These are phyloP conservation scores for Gobiocypris rarus DNA, from an alignment of 2,113 vertebrate species.

Conservation along the genomic window DNA sequence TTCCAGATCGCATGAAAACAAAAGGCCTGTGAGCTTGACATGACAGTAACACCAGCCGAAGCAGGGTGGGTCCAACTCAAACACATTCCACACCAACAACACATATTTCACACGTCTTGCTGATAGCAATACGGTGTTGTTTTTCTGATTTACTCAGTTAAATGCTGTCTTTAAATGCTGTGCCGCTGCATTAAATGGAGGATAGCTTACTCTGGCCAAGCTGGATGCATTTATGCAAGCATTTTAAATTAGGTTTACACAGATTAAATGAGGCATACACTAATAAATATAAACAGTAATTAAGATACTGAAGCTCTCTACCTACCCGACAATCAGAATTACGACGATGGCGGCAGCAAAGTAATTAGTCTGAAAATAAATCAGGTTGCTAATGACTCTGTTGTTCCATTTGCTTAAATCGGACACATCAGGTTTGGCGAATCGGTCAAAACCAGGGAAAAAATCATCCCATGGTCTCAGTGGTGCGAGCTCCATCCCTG, in stretches of 20 bases:
- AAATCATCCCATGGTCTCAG: conserved; percentile 91
- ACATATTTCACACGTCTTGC: not conserved
- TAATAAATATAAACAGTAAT: not conserved
- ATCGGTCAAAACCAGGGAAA: conserved; percentile 85
- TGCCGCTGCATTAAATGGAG: not conserved
- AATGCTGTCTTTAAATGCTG: not conserved
- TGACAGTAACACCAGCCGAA: not conserved
- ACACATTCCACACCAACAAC: not conserved
- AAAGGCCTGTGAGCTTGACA: not conserved
- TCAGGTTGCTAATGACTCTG: conserved; percentile 91
- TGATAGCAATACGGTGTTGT: not conserved
- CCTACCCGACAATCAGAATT: conserved; percentile 91
- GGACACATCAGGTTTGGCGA: conserved; percentile 83
- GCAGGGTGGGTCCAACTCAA: not conserved
- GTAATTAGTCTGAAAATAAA: conserved; percentile 97
- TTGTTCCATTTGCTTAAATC: conserved; percentile 95
- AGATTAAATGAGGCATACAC: not conserved
- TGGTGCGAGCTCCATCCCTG: conserved; percentile 87
- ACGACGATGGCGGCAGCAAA: conserved; percentile 81
- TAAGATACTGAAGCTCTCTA: conserved; percentile 36
- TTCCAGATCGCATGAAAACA: not conserved
- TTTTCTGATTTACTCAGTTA: not conserved
- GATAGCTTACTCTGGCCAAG: not conserved
- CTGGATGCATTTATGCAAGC: not conserved
- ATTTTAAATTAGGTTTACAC: no score